phyloP scores from a whole-genome alignment of 2,797 vertebrate genomes.

The Pelobates cultripes region DNA sequence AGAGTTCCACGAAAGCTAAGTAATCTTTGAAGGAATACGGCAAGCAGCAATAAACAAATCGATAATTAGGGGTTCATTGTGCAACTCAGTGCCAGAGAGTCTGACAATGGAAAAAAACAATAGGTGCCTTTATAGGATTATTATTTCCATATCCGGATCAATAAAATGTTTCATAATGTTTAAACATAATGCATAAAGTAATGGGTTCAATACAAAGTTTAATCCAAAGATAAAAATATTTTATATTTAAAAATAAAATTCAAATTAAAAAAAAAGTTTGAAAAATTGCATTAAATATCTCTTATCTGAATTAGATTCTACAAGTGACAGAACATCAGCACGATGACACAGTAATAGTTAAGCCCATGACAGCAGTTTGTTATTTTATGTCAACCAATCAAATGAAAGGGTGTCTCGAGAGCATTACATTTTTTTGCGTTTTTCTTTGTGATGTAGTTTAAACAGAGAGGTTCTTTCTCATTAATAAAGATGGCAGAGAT shows the following conservation, averaged over 20 bases:
- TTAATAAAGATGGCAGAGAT: conserved; percentile 17
- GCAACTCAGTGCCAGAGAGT: too few species aligned
- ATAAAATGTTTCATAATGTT: too few species aligned
- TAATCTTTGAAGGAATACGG: too few species aligned
- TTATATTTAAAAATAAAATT: background rate
- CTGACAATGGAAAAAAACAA: too few species aligned
- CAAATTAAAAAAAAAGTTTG: background rate
- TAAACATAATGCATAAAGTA: background rate
- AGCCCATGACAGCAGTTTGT: conserved; percentile 41
- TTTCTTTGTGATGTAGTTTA: conserved; percentile 19
- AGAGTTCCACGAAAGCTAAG: too few species aligned
- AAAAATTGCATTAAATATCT: conserved; percentile 13
- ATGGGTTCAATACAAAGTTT: background rate
- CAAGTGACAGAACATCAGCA: conserved; percentile 45
- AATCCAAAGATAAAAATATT: background rate
- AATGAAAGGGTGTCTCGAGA: conserved; percentile 49
- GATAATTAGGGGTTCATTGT: too few species aligned
- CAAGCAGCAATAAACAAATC: too few species aligned
- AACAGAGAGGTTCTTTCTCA: conserved; percentile 23
- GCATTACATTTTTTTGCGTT: conserved; percentile 5
- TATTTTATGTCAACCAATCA: conserved; percentile 51
- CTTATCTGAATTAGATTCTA: conserved; percentile 40
- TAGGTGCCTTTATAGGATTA: too few species aligned
- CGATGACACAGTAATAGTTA: conserved; percentile 15
- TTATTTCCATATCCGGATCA: too few species aligned